phyloP scores from a whole-genome alignment of 2,113 vertebrate genomes.

The Oxyura jamaicensis region DNA sequence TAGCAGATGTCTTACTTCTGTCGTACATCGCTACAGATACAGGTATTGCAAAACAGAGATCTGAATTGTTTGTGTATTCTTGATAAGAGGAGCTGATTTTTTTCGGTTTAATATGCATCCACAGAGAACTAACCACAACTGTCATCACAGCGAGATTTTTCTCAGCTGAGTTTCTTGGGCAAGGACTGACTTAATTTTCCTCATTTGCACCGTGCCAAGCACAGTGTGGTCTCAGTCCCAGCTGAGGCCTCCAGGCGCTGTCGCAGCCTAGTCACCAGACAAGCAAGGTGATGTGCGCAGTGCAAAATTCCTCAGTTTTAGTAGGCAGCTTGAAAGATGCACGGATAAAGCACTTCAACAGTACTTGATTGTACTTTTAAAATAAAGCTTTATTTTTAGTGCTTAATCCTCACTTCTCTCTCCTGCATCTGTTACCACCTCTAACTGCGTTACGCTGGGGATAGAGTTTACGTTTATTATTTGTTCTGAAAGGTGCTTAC shows the following conservation, averaged over 20 bases:
- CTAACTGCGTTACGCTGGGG: not conserved
- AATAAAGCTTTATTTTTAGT: slow-evolving; percentile 35
- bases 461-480: not conserved
- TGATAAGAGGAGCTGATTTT: not conserved
- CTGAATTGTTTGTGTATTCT: not conserved
- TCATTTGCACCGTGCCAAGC: slow-evolving; percentile 1
- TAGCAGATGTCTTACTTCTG: not conserved
- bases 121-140: not conserved
- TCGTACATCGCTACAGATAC: not conserved
- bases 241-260: not conserved
- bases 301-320: not conserved
- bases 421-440: not conserved
- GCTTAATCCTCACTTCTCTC: not conserved
- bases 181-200: slow-evolving; percentile 25
- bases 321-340: not conserved
- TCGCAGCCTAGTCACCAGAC: not conserved
- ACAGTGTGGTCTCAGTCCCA: not conserved
- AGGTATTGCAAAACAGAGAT: not conserved
- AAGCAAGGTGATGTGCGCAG: not conserved
- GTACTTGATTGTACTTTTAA: not conserved
- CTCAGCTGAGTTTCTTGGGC: not conserved
- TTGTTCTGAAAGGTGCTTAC: not conserved
- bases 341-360: not conserved
- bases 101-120: not conserved
- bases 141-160: not conserved